A percentile compares a stretch with the other conserved stretches of the same genome.
phyloP scores from a whole-genome alignment of 1,140 invertebrate genomes.

The Nilaparvata lugens region DNA sequence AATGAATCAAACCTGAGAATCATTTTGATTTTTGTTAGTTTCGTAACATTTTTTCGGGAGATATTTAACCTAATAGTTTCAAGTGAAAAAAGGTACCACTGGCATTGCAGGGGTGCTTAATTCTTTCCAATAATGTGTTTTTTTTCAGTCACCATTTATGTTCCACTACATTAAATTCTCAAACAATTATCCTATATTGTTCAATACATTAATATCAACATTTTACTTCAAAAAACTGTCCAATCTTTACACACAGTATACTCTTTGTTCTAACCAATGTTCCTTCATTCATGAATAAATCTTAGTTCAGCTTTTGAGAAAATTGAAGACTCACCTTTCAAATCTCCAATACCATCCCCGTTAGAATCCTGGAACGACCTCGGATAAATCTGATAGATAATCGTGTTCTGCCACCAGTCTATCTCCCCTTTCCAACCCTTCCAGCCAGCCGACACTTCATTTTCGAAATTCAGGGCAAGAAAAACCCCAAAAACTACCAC shows the following conservation, averaged over 20 bases:
- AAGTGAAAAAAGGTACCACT: no score
- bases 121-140: no score
- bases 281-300: slow-evolving; percentile 25
- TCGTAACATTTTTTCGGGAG: no score
- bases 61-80: no score
- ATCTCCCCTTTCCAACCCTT: no score
- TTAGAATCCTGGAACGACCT: slow-evolving; percentile 69
- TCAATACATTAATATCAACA: slow-evolving; percentile 38
- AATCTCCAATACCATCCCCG: slow-evolving; percentile 66
- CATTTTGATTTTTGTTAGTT: no score
- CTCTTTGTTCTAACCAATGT: slow-evolving; percentile 38
- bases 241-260: slow-evolving; percentile 24
- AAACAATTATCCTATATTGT: neutral
- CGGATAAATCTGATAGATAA: slow-evolving; percentile 72
- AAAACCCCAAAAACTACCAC: no score
- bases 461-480: no score
- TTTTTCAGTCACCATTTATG: no score
- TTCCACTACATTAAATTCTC: neutral
- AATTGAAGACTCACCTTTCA: slow-evolving; percentile 43
- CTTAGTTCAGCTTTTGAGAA: slow-evolving; percentile 36
- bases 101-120: no score
- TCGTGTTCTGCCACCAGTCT: slow-evolving; percentile 59
- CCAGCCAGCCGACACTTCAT: no score
- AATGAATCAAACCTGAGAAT: no score
- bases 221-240: neutral